Conservation (phyloP, 2,888 invertebrate species). For the Gisinianus flammeolus region DNA sequence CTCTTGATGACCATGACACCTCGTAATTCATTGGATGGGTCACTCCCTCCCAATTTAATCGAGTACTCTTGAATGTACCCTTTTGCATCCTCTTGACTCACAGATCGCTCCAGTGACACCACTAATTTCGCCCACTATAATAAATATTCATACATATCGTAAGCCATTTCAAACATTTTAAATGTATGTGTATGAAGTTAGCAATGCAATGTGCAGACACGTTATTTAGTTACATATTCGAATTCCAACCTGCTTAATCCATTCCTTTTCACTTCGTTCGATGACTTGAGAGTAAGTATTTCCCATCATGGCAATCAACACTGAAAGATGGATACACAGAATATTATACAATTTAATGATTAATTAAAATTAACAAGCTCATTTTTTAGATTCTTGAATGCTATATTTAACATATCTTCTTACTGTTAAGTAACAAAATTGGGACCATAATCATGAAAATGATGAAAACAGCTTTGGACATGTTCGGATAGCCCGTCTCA, state of each 20-base stretch:
- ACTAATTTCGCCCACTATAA: constrained; percentile 97
- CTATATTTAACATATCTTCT: neutral
- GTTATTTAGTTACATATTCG: too few species aligned
- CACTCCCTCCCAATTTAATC: constrained; percentile 81
- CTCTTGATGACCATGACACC: constrained; percentile 99
- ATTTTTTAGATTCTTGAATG: too few species aligned
- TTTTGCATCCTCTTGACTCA: constrained; percentile 86
- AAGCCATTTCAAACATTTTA: neutral
- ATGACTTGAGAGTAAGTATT: constrained; percentile 98
- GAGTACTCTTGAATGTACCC: constrained; percentile 94
- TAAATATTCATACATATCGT: neutral
- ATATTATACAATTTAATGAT: too few species aligned
- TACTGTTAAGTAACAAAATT: constrained; percentile 78
- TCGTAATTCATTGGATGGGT: constrained; percentile 82
- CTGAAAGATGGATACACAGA: constrained; percentile 64
- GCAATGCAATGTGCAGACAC: neutral
- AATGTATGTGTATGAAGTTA: too few species aligned
- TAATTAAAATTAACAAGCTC: too few species aligned
- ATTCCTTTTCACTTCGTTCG: constrained; percentile 98
- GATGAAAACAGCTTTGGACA: constrained; percentile 95
- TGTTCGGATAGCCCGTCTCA: constrained; percentile 85
- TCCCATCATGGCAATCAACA: constrained; percentile 99
- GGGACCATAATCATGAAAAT: constrained; percentile 98
- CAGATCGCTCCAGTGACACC: constrained; percentile 91
- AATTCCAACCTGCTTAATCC: constrained; percentile 97